Conservation (phyloP, 2,797 vertebrate species). For the Lepilemur ruficaudatus region DNA sequence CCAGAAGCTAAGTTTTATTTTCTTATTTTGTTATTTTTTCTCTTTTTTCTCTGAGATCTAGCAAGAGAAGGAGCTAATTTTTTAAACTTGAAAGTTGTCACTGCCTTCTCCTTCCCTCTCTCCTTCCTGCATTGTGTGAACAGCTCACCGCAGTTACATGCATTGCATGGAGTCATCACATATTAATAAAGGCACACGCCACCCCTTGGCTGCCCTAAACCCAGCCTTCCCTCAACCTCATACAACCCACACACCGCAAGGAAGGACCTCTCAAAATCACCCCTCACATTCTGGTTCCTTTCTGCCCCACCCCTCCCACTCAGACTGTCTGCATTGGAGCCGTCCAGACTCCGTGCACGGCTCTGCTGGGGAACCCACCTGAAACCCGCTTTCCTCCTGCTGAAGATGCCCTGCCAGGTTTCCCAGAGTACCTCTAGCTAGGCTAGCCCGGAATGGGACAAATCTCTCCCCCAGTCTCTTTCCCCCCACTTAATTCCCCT, state of each 20-base stretch:
- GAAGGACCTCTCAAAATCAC: neutral
- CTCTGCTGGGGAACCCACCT: neutral
- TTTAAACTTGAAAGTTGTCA: neutral
- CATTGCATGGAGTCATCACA: accelerated
- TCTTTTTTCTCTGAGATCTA: no score
- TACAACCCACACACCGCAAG: neutral
- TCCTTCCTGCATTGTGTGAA: neutral
- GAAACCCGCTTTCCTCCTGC: neutral
- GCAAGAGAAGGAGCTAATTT: neutral
- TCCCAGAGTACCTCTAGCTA: neutral
- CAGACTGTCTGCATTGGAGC: no score
- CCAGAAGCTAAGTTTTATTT: neutral
- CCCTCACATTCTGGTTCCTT: neutral
- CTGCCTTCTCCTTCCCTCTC: neutral
- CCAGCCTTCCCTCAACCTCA: neutral
- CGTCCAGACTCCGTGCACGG: accelerated
- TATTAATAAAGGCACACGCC: neutral
- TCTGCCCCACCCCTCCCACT: neutral
- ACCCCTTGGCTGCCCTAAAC: neutral
- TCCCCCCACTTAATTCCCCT: neutral
- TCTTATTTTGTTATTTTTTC: no score
- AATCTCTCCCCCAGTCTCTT: neutral
- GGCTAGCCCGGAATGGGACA: neutral
- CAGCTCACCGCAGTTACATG: accelerated
- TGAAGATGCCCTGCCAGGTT: neutral